phyloP scores from a whole-genome alignment of 2,797 vertebrate species.

The Peromyscus aztecus region DNA sequence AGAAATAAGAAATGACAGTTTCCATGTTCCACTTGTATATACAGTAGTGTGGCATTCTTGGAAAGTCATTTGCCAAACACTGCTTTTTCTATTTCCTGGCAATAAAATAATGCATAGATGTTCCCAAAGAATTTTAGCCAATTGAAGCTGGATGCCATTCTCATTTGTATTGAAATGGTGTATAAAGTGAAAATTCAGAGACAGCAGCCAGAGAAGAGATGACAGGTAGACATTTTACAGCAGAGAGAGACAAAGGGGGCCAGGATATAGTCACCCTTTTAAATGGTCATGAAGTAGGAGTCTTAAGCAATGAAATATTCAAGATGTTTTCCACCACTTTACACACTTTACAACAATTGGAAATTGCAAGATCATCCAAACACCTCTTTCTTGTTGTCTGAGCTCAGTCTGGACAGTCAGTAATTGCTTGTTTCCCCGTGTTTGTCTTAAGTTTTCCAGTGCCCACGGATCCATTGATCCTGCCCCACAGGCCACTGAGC shows the following conservation, averaged over 20 bases:
- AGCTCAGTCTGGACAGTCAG: conserved; percentile 19
- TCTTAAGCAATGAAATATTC: not conserved
- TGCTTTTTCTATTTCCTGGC: not conserved
- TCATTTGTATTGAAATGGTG: conserved; percentile 3
- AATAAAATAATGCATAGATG: not conserved
- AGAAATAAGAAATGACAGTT: conserved; percentile 14
- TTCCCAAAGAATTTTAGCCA: conserved; percentile 1
- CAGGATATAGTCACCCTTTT: not conserved
- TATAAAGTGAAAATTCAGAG: conserved; percentile 45
- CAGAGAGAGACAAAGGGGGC: not conserved
- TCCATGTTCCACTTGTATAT: not conserved
- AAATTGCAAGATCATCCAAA: not conserved
- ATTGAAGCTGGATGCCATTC: not conserved
- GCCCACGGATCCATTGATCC: conserved; percentile 78
- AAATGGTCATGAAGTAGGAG: not conserved
- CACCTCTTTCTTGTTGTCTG: not conserved
- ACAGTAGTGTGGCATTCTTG: not conserved
- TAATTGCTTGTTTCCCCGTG: conserved; percentile 70
- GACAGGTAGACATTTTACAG: not conserved
- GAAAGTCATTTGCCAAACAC: conserved; percentile 20
- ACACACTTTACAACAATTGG: not conserved
- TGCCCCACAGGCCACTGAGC: conserved; percentile 47
- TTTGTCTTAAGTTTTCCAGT: conserved; percentile 77
- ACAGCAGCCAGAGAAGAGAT: not conserved
- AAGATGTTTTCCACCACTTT: not conserved